These are phyloP conservation scores for Tupaia chinensis DNA, from an alignment of 2,113 vertebrate species.

Conservation along the genomic window DNA sequence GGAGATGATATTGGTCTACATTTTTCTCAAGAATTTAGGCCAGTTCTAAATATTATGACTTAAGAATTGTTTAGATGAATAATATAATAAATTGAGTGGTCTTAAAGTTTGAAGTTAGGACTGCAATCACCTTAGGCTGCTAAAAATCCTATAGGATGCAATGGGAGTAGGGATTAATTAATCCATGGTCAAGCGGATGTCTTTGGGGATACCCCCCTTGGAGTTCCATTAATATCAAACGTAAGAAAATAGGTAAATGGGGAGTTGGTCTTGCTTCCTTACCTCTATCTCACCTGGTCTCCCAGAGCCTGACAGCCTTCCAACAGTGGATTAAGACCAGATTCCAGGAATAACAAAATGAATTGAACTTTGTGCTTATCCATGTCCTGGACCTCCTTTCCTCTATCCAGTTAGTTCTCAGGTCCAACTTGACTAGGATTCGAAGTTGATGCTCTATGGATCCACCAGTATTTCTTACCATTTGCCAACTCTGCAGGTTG, in stretches of 20 bases:
- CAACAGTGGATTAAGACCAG: constrained; percentile 22
- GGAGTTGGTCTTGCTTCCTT: neutral
- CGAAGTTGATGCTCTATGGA: neutral
- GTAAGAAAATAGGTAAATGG: neutral
- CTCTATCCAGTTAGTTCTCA: constrained; percentile 10
- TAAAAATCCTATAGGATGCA: neutral
- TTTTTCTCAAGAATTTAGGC: neutral
- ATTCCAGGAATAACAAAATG: neutral
- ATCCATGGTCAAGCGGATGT: neutral
- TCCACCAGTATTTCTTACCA: neutral
- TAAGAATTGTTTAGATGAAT: constrained; percentile 37
- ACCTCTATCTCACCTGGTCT: neutral
- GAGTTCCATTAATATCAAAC: neutral
- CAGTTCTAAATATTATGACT: neutral
- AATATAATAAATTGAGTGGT: neutral
- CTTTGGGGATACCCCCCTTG: neutral
- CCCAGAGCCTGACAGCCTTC: neutral
- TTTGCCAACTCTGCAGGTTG: neutral
- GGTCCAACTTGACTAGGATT: neutral
- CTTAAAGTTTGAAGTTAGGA: constrained; percentile 26
- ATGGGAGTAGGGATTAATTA: neutral
- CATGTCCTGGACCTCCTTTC: neutral
- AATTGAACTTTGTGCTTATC: neutral
- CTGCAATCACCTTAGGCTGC: neutral
- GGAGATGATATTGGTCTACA: neutral